These are phyloP conservation scores for Drosophila orosa DNA, from an alignment of 1,140 invertebrate species.

Conservation along the genomic window DNA sequence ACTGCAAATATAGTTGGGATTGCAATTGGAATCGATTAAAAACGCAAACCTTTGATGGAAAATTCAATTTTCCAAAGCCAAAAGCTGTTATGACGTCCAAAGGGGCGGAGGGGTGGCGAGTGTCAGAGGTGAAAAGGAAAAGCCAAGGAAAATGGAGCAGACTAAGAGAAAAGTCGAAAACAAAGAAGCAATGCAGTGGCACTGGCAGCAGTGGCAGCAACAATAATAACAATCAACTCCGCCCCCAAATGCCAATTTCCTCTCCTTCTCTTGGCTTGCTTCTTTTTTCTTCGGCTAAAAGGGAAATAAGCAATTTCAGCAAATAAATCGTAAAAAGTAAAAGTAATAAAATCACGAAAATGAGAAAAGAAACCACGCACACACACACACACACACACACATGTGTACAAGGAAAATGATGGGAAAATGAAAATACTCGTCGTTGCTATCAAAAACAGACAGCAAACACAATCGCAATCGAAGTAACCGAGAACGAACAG, in stretches of 20 bases:
- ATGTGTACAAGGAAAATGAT: slow-evolving; percentile 40
- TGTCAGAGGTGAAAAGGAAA: slow-evolving; percentile 2
- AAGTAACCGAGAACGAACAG: slow-evolving; percentile 62
- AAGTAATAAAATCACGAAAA: slow-evolving; percentile 82
- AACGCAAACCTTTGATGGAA: slow-evolving; percentile 48
- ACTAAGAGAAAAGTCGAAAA: slow-evolving; percentile 18
- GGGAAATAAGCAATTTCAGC: slow-evolving; percentile 81
- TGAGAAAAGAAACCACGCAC: slow-evolving; percentile 73
- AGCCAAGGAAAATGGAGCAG: slow-evolving; percentile 2
- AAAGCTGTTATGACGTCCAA: slow-evolving; percentile 48
- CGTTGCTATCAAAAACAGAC: slow-evolving; percentile 67
- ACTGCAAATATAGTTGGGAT: slow-evolving; percentile 22
- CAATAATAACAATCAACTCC: slow-evolving; percentile 38
- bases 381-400: slow-evolving; percentile 22
- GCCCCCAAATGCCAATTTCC: slow-evolving; percentile 56
- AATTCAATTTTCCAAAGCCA: slow-evolving; percentile 74
- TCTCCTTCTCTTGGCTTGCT: slow-evolving; percentile 9
- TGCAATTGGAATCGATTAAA: slow-evolving; percentile 71
- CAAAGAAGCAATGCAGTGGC: slow-evolving; percentile 58
- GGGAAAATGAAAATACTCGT: slow-evolving; percentile 58
- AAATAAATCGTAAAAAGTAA: slow-evolving; percentile 83
- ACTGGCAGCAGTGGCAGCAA: slow-evolving; percentile 31
- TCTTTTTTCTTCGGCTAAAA: slow-evolving; percentile 34
- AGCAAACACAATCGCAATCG: slow-evolving; percentile 55
- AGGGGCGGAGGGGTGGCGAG: slow-evolving; percentile 2